These are phyloP conservation scores for Dusona sp. DNA, from an alignment of 2,888 invertebrate species.

Conservation along the genomic window DNA sequence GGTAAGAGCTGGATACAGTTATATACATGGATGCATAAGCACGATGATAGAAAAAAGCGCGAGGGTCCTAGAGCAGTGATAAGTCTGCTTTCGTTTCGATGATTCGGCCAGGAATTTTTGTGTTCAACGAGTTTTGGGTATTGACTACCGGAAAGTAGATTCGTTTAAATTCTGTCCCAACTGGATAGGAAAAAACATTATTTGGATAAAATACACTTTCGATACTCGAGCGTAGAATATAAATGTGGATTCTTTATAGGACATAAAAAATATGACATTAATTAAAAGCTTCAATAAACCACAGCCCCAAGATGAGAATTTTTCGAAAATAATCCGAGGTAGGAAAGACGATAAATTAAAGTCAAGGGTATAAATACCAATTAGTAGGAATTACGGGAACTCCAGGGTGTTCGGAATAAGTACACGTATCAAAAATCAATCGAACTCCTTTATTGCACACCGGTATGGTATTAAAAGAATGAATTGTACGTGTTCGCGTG, in stretches of 20 bases:
- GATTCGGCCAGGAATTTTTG: not conserved
- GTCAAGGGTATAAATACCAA: not conserved
- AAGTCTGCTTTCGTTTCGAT: conserved; percentile 21
- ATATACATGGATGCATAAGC: not conserved
- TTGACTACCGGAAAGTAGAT: not conserved
- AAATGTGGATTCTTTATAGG: not conserved
- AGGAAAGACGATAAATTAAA: not conserved
- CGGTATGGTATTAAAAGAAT: conserved; percentile 10
- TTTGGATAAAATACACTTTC: not conserved
- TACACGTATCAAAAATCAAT: conserved; percentile 16
- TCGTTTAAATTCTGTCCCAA: not conserved
- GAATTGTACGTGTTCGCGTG: conserved; percentile 12
- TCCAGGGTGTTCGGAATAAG: conserved; percentile 2
- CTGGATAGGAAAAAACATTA: not conserved
- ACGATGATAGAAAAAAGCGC: not conserved
- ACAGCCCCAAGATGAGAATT: not conserved
- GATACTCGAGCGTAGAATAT: no score
- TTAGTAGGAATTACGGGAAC: not conserved
- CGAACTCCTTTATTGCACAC: not conserved
- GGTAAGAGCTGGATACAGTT: conserved; percentile 23
- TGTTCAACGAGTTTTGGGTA: not conserved
- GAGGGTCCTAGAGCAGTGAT: conserved; percentile 13
- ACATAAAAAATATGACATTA: not conserved
- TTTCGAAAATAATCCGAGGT: not conserved
- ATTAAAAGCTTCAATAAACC: not conserved